Evolutionary conservation across 1,140 invertebrate species (phyloP).

Genomic region (Watersipora subatra): DNA sequence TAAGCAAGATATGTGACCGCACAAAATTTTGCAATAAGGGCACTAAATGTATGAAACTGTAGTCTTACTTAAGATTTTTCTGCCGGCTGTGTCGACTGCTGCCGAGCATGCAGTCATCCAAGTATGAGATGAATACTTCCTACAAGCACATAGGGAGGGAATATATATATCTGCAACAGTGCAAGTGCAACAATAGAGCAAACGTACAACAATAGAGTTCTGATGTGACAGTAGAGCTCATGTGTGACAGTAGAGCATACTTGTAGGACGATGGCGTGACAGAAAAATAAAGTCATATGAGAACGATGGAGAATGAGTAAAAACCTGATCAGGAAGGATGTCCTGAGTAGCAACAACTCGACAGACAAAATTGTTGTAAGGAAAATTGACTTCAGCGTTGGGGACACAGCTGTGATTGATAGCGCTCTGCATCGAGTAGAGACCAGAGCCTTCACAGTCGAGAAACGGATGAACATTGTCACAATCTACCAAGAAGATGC

Average conservation of each 20-base stretch:
- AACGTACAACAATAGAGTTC: not conserved
- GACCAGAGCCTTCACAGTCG: conserved; percentile 81
- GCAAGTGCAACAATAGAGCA: not conserved
- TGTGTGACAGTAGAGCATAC: not conserved
- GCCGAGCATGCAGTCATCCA: conserved; percentile 66
- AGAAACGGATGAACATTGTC: conserved; percentile 64
- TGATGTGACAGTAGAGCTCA: not conserved
- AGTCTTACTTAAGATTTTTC: conserved; percentile 53
- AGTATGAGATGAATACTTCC: conserved; percentile 79
- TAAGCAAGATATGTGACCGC: no score
- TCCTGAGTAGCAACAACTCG: conserved; percentile 58
- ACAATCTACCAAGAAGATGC: no score
- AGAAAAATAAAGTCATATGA: not conserved
- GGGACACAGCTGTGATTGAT: conserved; percentile 83
- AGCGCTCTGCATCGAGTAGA: conserved; percentile 69
- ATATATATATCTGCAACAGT: not conserved
- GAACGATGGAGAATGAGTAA: not conserved
- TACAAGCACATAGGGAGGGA: conserved; percentile 13
- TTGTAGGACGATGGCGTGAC: not conserved
- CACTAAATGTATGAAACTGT: no score
- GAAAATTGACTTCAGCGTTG: conserved; percentile 72
- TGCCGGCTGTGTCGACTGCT: conserved; percentile 71
- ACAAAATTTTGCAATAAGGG: no score
- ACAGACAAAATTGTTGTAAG: conserved; percentile 65
- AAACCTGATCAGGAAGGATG: conserved; percentile 58